Conservation (phyloP, 2,888 invertebrate species). For the Chouioia cunea region DNA sequence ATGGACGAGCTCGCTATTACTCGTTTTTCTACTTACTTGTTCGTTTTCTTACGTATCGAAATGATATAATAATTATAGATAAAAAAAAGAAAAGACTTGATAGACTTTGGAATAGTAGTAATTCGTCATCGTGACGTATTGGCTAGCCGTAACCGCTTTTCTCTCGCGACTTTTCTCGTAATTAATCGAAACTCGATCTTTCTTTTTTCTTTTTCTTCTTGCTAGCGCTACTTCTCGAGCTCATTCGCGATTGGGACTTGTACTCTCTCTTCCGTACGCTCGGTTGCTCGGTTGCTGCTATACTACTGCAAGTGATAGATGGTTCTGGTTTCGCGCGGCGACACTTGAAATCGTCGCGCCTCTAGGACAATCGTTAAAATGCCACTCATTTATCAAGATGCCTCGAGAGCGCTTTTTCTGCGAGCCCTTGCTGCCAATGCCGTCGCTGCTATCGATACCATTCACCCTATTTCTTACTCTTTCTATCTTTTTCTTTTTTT, state of each 20-base stretch:
- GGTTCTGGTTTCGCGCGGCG: no score
- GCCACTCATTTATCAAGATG: not conserved
- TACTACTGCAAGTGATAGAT: no score
- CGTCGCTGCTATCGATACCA: no score
- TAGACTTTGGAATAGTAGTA: not conserved
- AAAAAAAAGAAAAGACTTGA: not conserved
- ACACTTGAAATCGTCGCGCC: not conserved
- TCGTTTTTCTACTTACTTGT: not conserved
- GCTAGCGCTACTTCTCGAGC: no score
- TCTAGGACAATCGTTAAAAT: not conserved
- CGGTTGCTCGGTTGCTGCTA: no score
- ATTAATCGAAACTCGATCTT: not conserved
- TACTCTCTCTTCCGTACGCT: no score
- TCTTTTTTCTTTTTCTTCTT: constrained; percentile 2
- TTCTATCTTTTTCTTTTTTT: no score
- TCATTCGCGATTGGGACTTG: no score
- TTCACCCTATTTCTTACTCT: no score
- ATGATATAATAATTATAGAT: not conserved
- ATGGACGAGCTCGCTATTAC: not conserved
- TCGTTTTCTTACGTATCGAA: not conserved
- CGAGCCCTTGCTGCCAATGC: no score
- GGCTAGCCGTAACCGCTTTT: not conserved
- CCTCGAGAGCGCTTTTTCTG: no score
- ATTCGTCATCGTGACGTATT: constrained; percentile 20
- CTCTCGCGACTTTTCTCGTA: not conserved